Evolutionary conservation across 2,113 vertebrate species (phyloP).

Genomic region (Orycteropus afer): DNA sequence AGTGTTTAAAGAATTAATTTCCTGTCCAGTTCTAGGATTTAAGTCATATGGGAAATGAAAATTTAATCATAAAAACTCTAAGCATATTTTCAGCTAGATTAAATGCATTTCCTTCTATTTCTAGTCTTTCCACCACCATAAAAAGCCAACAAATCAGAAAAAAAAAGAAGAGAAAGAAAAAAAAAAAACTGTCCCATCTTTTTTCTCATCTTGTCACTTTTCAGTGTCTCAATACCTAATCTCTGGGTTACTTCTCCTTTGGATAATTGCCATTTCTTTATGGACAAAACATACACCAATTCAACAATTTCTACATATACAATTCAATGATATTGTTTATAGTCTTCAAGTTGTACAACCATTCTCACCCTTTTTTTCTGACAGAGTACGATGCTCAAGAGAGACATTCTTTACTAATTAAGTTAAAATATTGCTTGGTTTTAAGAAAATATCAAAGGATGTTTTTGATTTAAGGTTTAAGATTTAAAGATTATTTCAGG

Average conservation of each 20-base stretch:
- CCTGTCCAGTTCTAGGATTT: neutral
- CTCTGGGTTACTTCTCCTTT: neutral
- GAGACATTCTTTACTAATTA: neutral
- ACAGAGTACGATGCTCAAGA: neutral
- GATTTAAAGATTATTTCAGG: neutral
- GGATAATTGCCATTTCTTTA: neutral
- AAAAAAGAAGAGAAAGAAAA: no score
- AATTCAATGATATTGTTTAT: neutral
- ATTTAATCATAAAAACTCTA: conserved; percentile 42
- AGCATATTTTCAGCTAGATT: neutral
- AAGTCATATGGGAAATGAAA: conserved; percentile 18
- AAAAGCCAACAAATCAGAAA: conserved; percentile 2
- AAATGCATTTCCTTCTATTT: conserved; percentile 44
- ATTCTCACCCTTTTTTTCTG: neutral
- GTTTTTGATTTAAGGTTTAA: neutral
- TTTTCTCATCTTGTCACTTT: neutral
- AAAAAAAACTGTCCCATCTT: neutral
- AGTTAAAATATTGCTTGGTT: neutral
- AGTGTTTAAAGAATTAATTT: conserved; percentile 40
- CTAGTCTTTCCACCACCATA: neutral
- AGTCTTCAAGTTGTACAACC: no score
- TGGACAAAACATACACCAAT: neutral
- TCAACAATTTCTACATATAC: neutral
- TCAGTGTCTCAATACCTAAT: neutral
- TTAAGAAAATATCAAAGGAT: neutral